phyloP scores from a whole-genome alignment of 2,797 vertebrate genomes.

The Hydrolagus colliei region DNA sequence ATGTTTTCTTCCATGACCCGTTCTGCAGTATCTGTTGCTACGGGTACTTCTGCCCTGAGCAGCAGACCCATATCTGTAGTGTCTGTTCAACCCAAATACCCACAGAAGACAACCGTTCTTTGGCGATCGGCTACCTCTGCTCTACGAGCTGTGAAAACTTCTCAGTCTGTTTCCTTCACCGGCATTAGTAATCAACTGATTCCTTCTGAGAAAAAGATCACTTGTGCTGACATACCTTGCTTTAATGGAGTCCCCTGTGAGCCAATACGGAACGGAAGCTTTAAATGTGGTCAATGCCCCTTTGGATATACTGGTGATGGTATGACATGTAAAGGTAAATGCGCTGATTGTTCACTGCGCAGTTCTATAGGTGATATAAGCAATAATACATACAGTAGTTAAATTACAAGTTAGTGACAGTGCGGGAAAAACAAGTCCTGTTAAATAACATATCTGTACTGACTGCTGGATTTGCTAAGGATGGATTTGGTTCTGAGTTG shows the following conservation, averaged over 20 bases:
- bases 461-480: too few relatives aligned
- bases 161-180: not conserved
- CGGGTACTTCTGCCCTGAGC: slow-evolving; percentile 38
- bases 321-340: slow-evolving; percentile 57
- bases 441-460: too few relatives aligned
- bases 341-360: not conserved
- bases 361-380: not conserved
- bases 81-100: not conserved
- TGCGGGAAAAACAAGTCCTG: too few relatives aligned
- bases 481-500: too few relatives aligned
- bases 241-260: slow-evolving; percentile 57
- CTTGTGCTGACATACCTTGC: slow-evolving; percentile 49
- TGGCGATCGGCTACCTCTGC: not conserved
- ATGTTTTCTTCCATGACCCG: slow-evolving; percentile 32
- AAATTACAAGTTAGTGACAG: too few relatives aligned
- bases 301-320: slow-evolving; percentile 61
- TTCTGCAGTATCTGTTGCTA: slow-evolving; percentile 38
- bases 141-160: rapidly evolving
- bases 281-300: slow-evolving; percentile 61
- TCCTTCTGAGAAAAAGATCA: rapidly evolving
- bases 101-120: slow-evolving; percentile 32
- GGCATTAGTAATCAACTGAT: rapidly evolving
- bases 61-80: not conserved
- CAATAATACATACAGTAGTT: too few relatives aligned
- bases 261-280: slow-evolving; percentile 16